These are phyloP conservation scores for Rutpela maculata DNA, from an alignment of 2,888 invertebrate genomes.

Conservation along the genomic window DNA sequence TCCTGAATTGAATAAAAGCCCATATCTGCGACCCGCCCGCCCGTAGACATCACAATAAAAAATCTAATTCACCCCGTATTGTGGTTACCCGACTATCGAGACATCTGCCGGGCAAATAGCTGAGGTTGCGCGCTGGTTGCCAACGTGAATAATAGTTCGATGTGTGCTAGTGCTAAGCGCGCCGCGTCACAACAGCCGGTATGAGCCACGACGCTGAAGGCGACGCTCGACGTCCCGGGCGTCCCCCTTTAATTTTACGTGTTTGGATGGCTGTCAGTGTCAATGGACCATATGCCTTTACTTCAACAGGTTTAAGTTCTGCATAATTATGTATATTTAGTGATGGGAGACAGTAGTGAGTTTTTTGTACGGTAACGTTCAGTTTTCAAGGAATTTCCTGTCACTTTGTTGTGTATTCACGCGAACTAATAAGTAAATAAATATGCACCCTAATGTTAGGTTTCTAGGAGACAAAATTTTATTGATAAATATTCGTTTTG, in stretches of 20 bases:
- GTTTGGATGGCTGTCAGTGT: neutral
- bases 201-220: slow-evolving; percentile 13
- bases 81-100: slow-evolving; percentile 50
- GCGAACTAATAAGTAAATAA: neutral
- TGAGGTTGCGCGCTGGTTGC: slow-evolving; percentile 63
- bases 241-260: slow-evolving; percentile 9
- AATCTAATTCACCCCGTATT: slow-evolving; percentile 1
- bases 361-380: neutral
- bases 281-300: neutral
- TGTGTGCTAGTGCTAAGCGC: slow-evolving; percentile 52
- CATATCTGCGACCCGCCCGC: neutral
- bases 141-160: slow-evolving; percentile 52
- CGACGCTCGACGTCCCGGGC: slow-evolving; percentile 30
- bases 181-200: slow-evolving; percentile 51
- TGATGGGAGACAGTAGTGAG: neutral
- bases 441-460: no score
- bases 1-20: slow-evolving; percentile 3
- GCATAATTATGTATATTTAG: slow-evolving; percentile 3
- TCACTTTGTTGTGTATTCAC: neutral
- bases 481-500: no score
- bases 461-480: no score
- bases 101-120: slow-evolving; percentile 62
- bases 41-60: neutral
- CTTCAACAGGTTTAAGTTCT: slow-evolving; percentile 17
- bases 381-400: neutral